Percentiles rank a stretch among this genome's conserved stretches.
phyloP scores from a whole-genome alignment of 2,113 vertebrate genomes.

The Sinocyclocheilus anophthalmus region DNA sequence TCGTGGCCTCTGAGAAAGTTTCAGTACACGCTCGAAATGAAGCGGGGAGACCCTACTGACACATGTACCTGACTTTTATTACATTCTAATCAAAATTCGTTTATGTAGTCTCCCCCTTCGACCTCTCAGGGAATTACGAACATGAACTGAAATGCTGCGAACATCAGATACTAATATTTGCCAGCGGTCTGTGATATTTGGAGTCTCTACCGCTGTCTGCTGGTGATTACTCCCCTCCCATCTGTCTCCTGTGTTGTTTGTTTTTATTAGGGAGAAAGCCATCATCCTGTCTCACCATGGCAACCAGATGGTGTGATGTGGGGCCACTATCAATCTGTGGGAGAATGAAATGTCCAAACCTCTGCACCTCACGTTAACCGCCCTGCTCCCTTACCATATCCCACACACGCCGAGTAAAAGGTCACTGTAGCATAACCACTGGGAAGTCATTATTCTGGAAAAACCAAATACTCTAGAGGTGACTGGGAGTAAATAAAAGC shows the following conservation, averaged over 20 bases:
- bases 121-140: background rate
- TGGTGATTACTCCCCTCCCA: conserved; percentile 5
- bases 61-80: conserved; percentile 41
- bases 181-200: conserved; percentile 17
- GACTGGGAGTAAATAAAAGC: conserved; percentile 15
- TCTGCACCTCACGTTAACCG: background rate
- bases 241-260: conserved; percentile 9
- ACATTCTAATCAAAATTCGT: conserved; percentile 42
- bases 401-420: background rate
- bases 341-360: background rate
- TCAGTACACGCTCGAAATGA: background rate
- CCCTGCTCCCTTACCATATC: background rate
- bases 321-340: background rate
- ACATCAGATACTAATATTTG: conserved; percentile 34
- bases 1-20: background rate
- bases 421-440: conserved; percentile 7
- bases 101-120: background rate
- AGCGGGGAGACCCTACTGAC: background rate
- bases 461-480: conserved; percentile 8
- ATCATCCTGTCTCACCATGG: conserved; percentile 22
- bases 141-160: background rate
- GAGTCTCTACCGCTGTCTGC: conserved; percentile 25
- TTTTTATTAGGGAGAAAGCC: conserved; percentile 39
- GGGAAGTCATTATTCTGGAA: conserved; percentile 11
- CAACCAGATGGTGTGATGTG: conserved; percentile 14